These are phyloP conservation scores for Eulemur mongoz DNA, from an alignment of 2,797 vertebrate genomes.

Conservation along the genomic window DNA sequence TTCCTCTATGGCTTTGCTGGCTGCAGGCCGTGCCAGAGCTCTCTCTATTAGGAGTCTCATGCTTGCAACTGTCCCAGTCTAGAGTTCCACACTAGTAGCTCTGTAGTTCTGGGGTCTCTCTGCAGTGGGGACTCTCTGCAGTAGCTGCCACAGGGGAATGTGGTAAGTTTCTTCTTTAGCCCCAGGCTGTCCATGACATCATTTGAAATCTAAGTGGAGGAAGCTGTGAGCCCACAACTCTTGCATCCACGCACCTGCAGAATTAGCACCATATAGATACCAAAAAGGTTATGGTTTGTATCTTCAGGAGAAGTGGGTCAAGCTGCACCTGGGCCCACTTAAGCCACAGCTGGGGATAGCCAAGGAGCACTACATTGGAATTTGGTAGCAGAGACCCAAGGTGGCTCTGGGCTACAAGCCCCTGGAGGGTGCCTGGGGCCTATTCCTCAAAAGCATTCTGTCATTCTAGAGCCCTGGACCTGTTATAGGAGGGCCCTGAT, in stretches of 20 bases:
- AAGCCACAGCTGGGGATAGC: not conserved
- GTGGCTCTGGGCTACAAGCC: too few relatives aligned
- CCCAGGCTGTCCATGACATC: not conserved
- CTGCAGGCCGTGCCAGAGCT: too few relatives aligned
- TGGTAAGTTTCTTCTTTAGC: not conserved
- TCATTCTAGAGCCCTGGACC: not conserved
- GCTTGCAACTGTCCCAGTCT: too few relatives aligned
- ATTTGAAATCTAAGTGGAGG: not conserved
- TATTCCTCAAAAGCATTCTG: not conserved
- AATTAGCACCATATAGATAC: not conserved
- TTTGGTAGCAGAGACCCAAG: not conserved
- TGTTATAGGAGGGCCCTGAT: not conserved
- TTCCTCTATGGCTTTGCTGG: too few relatives aligned
- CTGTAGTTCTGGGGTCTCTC: too few relatives aligned
- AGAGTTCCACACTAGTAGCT: too few relatives aligned
- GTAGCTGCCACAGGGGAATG: too few relatives aligned
- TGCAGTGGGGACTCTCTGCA: too few relatives aligned
- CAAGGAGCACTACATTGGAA: not conserved
- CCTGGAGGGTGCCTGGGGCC: not conserved
- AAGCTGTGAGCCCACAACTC: not conserved
- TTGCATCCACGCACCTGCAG: not conserved
- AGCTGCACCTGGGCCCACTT: not conserved
- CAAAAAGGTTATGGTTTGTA: not conserved
- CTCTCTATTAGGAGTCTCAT: too few relatives aligned
- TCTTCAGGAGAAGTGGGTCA: not conserved